Evolutionary conservation across 2,113 vertebrate genomes (phyloP), one percentile per base, ranked within the genome.

Genomic region (Myotis davidii): DNA sequence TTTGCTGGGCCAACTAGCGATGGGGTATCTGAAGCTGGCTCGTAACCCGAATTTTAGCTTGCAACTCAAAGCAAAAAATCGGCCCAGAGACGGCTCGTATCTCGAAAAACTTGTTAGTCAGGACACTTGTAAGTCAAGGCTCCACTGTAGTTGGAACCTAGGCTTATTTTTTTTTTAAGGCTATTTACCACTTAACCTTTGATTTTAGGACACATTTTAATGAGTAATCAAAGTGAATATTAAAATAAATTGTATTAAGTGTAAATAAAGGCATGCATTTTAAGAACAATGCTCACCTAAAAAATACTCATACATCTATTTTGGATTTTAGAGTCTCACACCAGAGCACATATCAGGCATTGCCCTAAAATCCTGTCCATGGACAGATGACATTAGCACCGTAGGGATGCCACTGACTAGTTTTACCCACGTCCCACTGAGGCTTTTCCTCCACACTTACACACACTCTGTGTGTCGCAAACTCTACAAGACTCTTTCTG

Each of bases 241-340:
- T 83, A 83, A 96, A 90, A 69, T 85, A 3, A 20, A 14, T 52
- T 87, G 86, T 67, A 67, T n/a, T 59, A 88, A 92, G 70, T 90
- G 20, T 83, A 10, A 82, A n/a, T 56, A 88, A 84, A 83, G 48
- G 18, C 21, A 56, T 86, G 5, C 48, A 70, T 90, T 86, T 95
- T 10, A 96, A 94, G 52, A 95, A 69, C 18, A 77, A 14, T 56
- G 11, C n/a, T 88, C 6, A 85, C n/a, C 21, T 84, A 42, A 74
- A 25, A 52, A 6, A 39, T 13, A 52, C 34, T 12, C 65, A 25
- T 56, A 21, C 48, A 18, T 64, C 9, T 18, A 39, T 72, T 81
- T 69, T 16, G 16, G 29, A 77, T 70, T 91, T 96, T 83, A 87
- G 45, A 74, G 11, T 83, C 32, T 91, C 29, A 50, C 27, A 2